Evolutionary conservation across 2,797 vertebrate species (phyloP).

Genomic region (Pachyuromys duprasi): DNA sequence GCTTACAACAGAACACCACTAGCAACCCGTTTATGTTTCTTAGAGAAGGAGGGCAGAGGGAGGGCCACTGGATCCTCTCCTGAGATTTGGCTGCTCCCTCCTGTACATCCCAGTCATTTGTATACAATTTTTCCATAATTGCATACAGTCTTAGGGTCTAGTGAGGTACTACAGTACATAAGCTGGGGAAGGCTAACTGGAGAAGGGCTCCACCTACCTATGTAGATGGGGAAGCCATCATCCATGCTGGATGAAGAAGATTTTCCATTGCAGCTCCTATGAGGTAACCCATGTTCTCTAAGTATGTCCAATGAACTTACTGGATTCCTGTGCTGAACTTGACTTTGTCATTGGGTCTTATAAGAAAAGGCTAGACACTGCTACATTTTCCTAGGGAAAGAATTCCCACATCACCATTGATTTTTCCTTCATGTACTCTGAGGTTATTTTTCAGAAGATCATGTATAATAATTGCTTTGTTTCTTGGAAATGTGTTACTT

Average conservation of each 20-base stretch:
- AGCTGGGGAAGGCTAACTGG: background rate
- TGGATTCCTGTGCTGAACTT: background rate
- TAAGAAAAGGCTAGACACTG: background rate
- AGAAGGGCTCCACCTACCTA: background rate
- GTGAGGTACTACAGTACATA: background rate
- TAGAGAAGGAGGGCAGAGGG: background rate
- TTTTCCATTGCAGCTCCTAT: background rate
- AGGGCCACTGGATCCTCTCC: background rate
- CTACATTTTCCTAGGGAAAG: background rate
- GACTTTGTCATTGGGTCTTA: background rate
- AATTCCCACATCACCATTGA: background rate
- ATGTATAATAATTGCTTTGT: constrained; percentile 24
- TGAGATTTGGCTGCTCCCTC: background rate
- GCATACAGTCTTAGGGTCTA: background rate
- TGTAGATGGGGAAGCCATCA: background rate
- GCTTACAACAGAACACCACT: background rate
- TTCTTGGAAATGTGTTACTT: constrained; percentile 2
- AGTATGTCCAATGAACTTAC: background rate
- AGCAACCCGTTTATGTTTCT: background rate
- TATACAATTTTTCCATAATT: background rate
- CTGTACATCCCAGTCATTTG: background rate
- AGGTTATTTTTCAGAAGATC: background rate
- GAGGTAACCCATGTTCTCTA: background rate
- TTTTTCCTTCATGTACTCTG: background rate
- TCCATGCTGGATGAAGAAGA: background rate